Conservation (phyloP, 2,797 vertebrate species). For the Cyclopterus lumpus region DNA sequence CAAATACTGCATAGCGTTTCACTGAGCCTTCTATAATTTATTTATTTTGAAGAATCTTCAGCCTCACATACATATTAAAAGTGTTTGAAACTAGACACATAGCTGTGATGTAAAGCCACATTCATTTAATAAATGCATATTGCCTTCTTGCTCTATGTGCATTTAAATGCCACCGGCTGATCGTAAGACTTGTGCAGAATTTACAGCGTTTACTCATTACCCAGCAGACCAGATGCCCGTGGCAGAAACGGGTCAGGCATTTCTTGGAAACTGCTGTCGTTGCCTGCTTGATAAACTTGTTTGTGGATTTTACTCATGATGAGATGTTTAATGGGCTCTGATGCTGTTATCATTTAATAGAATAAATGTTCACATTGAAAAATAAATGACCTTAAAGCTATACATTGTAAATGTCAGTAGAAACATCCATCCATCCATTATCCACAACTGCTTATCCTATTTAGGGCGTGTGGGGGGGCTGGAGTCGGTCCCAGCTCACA, state of each 20-base stretch:
- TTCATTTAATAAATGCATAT: neutral
- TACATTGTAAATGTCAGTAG: neutral
- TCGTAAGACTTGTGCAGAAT: conserved; percentile 14
- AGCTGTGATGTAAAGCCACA: conserved; percentile 17
- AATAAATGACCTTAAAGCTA: neutral
- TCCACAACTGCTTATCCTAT: too few relatives aligned
- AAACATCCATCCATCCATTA: neutral
- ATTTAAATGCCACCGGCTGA: conserved; percentile 15
- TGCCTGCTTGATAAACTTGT: conserved; percentile 57
- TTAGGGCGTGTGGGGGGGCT: too few relatives aligned
- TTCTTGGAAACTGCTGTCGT: conserved; percentile 34
- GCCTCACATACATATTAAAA: conserved; percentile 4
- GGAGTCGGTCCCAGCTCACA: too few relatives aligned
- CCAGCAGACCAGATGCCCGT: conserved; percentile 19
- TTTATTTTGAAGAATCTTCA: conserved; percentile 11
- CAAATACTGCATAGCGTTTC: neutral
- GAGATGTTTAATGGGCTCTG: conserved; percentile 34
- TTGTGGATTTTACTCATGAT: conserved; percentile 54
- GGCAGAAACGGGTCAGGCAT: conserved; percentile 37
- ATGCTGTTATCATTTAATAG: conserved; percentile 18
- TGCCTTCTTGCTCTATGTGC: conserved; percentile 15
- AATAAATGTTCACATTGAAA: conserved; percentile 3
- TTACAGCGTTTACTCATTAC: conserved; percentile 49
- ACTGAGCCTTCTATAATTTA: neutral
- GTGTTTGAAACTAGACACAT: conserved; percentile 9